Evolutionary conservation across 2,797 vertebrate genomes (phyloP).

Genomic region (Pangasius krempfi): DNA sequence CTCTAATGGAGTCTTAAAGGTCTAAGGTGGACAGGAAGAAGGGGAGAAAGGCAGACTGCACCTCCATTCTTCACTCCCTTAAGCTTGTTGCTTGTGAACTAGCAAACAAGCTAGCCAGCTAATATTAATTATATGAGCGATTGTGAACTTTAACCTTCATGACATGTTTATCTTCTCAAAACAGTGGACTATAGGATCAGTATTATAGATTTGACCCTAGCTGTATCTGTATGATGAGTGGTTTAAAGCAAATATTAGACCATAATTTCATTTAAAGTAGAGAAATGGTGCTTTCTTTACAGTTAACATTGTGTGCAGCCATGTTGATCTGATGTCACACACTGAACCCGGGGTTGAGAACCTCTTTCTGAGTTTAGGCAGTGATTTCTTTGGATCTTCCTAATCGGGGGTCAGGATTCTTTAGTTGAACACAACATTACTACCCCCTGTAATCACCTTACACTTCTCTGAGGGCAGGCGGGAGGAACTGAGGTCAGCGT

Average conservation of each 20-base stretch:
- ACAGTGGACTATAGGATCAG: neutral
- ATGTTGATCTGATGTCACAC: neutral
- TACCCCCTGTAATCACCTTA: conserved; percentile 58
- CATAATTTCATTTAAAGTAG: neutral
- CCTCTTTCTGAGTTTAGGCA: neutral
- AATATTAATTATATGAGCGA: neutral
- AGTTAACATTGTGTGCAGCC: neutral
- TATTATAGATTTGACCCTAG: neutral
- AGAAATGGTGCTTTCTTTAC: neutral
- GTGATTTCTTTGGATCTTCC: neutral
- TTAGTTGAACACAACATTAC: neutral
- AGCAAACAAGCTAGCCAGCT: neutral
- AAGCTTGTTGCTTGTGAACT: neutral
- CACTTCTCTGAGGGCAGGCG: conserved; percentile 10
- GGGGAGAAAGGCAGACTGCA: neutral
- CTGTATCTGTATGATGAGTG: too few relatives aligned
- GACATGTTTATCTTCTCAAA: neutral
- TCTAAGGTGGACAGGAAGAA: neutral
- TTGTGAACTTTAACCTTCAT: neutral
- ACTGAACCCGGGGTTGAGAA: neutral
- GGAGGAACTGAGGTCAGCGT: neutral
- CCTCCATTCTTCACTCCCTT: neutral
- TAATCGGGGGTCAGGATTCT: neutral
- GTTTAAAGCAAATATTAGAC: neutral
- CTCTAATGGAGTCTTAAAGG: neutral